phyloP scores from a whole-genome alignment of 2,113 vertebrate species.

The Corydoras maculifer region DNA sequence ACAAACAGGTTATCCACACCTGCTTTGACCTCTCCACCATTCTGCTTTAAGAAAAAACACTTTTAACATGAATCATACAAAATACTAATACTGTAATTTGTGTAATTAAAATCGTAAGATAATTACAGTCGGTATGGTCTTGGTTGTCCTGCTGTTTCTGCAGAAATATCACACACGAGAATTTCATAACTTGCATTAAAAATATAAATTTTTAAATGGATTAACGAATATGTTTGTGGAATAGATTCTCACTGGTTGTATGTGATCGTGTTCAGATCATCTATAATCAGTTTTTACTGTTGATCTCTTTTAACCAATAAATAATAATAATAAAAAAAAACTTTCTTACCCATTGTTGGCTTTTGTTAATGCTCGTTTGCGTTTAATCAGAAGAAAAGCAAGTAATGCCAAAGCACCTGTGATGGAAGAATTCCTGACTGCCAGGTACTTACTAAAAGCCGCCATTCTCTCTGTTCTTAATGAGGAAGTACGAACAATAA shows the following conservation, averaged over 20 bases:
- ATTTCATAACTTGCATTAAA: no score
- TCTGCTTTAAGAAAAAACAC: constrained; percentile 64
- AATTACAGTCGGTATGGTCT: no score
- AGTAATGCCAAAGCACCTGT: constrained; percentile 68
- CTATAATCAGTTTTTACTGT: no score
- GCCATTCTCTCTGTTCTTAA: constrained; percentile 63
- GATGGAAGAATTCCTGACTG: constrained; percentile 75
- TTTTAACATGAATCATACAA: not conserved
- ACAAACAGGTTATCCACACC: constrained; percentile 85
- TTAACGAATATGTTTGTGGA: no score
- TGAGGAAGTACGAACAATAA: constrained; percentile 14
- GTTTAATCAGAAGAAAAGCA: constrained; percentile 68
- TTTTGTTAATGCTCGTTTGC: constrained; percentile 49
- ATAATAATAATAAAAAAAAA: not conserved
- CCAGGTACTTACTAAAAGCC: constrained; percentile 82
- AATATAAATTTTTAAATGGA: no score
- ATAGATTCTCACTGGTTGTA: no score
- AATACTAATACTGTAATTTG: no score
- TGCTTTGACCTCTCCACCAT: constrained; percentile 80
- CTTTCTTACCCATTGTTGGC: constrained; percentile 57
- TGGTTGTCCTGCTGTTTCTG: no score
- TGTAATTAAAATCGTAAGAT: no score
- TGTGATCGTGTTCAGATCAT: no score
- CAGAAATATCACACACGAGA: no score
- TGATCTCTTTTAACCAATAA: no score